Evolutionary conservation across 1,140 invertebrate species (phyloP).

Genomic region (Planococcus citri): DNA sequence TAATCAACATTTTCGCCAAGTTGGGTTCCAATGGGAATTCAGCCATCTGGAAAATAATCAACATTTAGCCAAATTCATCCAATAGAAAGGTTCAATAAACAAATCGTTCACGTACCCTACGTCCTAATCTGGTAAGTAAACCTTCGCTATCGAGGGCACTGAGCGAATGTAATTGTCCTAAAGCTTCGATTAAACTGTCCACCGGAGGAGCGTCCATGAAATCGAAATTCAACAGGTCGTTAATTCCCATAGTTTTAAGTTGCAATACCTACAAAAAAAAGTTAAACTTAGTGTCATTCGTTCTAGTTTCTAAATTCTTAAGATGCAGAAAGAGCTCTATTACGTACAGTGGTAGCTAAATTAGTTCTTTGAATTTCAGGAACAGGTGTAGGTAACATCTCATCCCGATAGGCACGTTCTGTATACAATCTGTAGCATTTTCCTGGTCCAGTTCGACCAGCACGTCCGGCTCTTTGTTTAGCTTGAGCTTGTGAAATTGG

Average conservation of each 20-base stretch:
- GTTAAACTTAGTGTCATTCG: background rate
- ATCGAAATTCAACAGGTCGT: conserved; percentile 98
- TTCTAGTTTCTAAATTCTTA: too few relatives aligned
- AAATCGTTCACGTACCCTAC: conserved; percentile 49
- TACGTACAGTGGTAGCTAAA: conserved; percentile 73
- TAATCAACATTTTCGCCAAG: conserved; percentile 97
- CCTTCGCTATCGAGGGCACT: conserved; percentile 96
- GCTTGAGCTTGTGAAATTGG: conserved; percentile 98
- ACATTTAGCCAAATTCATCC: conserved; percentile 99
- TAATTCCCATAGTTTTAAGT: conserved; percentile 98
- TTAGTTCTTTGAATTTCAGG: conserved; percentile 99
- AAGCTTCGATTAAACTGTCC: conserved; percentile 90
- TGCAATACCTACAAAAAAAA: conserved; percentile 45
- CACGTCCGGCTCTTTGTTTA: conserved; percentile 90
- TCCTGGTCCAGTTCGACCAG: conserved; percentile 92
- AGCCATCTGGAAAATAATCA: conserved; percentile 94
- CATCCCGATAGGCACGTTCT: conserved; percentile 92
- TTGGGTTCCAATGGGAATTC: conserved; percentile 98
- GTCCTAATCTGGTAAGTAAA: conserved; percentile 77
- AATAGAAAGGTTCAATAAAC: conserved; percentile 36
- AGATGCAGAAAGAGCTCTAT: too few relatives aligned
- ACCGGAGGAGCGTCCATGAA: conserved; percentile 99
- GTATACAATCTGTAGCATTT: conserved; percentile 98
- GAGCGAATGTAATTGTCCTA: conserved; percentile 92
- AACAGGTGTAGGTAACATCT: conserved; percentile 96